Evolutionary conservation across 2,113 vertebrate genomes (phyloP).

Genomic region (Gobius niger): DNA sequence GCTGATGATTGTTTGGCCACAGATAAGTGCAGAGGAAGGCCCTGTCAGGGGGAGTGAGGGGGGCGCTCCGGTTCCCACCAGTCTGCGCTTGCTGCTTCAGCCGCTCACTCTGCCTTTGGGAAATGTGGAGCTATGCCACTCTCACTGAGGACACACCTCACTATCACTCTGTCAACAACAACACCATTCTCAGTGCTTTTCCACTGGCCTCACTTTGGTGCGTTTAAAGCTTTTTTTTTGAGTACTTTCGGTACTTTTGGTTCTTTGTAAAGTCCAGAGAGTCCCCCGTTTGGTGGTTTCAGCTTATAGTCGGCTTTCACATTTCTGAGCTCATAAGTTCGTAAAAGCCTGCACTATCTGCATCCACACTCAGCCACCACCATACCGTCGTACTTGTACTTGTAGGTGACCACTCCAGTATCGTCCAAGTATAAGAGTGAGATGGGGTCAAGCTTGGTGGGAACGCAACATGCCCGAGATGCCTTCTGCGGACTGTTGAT

Average conservation of each 20-base stretch:
- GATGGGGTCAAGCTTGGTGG: conserved; percentile 95
- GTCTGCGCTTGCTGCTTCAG: conserved; percentile 19
- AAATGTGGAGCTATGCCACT: conserved; percentile 24
- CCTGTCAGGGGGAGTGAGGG: conserved; percentile 60
- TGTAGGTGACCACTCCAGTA: conserved; percentile 95
- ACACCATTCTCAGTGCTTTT: conserved; percentile 1
- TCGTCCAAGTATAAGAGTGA: conserved; percentile 94
- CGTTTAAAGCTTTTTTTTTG: neutral
- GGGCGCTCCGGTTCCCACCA: conserved; percentile 65
- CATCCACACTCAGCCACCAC: conserved; percentile 95
- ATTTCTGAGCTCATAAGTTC: conserved; percentile 22
- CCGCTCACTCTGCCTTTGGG: conserved; percentile 26
- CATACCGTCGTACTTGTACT: conserved; percentile 98
- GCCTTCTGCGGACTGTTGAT: conserved; percentile 92
- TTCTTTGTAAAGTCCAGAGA: conserved; percentile 56
- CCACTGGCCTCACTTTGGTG: neutral
- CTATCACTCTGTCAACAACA: conserved; percentile 9
- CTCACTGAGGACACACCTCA: conserved; percentile 22
- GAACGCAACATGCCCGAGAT: conserved; percentile 91
- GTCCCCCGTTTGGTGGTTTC: conserved; percentile 2
- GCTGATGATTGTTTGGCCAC: conserved; percentile 70
- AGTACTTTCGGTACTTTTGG: conserved; percentile 68
- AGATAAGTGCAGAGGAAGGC: conserved; percentile 73
- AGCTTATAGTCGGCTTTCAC: conserved; percentile 36
- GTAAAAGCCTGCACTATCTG: conserved; percentile 81